These are phyloP conservation scores for Mesitornis unicolor DNA, from an alignment of 2,113 vertebrate species.

Conservation along the genomic window DNA sequence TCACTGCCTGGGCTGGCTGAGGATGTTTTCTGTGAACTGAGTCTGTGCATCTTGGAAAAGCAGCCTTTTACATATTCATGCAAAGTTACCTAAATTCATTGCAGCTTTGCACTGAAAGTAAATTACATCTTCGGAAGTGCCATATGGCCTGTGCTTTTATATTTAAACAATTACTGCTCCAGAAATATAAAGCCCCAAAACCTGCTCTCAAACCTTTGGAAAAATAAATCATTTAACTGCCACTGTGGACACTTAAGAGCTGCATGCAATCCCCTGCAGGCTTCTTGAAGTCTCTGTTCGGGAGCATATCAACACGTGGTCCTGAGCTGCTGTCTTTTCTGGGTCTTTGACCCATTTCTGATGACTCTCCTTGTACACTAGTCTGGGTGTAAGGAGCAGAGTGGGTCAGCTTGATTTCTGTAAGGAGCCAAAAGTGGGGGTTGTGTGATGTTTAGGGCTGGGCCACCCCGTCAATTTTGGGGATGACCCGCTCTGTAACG, in stretches of 20 bases:
- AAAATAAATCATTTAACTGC: not conserved
- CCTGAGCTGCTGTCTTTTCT: not conserved
- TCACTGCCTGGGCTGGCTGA: not conserved
- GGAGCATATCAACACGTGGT: not conserved
- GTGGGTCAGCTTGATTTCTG: not conserved
- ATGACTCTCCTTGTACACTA: not conserved
- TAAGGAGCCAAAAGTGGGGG: not conserved
- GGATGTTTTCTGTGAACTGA: not conserved
- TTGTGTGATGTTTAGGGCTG: not conserved
- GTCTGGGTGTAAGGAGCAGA: not conserved
- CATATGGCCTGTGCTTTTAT: not conserved
- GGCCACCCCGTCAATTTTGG: not conserved
- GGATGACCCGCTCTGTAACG: not conserved
- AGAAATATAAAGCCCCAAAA: not conserved
- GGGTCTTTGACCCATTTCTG: not conserved
- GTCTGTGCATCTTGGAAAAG: constrained; percentile 2
- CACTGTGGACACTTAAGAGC: not conserved
- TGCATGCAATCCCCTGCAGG: not conserved
- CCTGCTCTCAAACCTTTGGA: not conserved
- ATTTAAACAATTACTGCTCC: not conserved
- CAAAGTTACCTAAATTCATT: not conserved
- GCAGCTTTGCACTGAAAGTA: not conserved
- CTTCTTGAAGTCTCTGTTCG: not conserved
- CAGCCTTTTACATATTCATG: not conserved
- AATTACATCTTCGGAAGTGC: not conserved